These are phyloP conservation scores for Oophaga sylvatica DNA, from an alignment of 2,797 vertebrate species.

Conservation along the genomic window DNA sequence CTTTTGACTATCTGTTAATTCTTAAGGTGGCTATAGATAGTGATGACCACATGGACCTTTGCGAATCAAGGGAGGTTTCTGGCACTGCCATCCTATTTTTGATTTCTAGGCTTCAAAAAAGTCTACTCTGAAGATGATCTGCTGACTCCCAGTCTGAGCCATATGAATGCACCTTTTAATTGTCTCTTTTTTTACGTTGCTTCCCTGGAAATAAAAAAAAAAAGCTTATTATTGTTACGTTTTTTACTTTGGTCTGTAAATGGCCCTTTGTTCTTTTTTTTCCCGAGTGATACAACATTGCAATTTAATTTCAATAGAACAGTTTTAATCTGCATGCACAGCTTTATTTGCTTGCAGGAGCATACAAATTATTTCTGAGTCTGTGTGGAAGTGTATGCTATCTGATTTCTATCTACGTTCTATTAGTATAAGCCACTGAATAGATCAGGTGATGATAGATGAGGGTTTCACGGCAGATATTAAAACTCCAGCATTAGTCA, in stretches of 20 bases:
- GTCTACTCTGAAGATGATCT: background rate
- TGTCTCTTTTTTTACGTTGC: slow-evolving; percentile 2
- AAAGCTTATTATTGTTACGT: slow-evolving; percentile 19
- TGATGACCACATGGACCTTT: no score
- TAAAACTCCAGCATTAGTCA: slow-evolving; percentile 54
- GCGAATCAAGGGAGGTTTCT: no score
- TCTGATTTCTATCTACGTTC: slow-evolving; percentile 51
- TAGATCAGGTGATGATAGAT: slow-evolving; percentile 58
- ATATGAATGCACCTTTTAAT: background rate
- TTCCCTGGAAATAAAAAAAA: no score
- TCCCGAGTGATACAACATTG: slow-evolving; percentile 10
- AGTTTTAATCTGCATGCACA: slow-evolving; percentile 44
- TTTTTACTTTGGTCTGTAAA: slow-evolving; percentile 48
- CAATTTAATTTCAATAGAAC: slow-evolving; percentile 36
- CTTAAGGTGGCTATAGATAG: no score
- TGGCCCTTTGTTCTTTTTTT: slow-evolving; percentile 35
- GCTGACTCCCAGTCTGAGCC: background rate
- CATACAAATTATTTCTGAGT: slow-evolving; percentile 52
- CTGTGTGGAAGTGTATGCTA: slow-evolving; percentile 47
- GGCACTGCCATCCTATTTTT: no score
- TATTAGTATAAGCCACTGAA: slow-evolving; percentile 56
- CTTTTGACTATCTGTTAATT: no score
- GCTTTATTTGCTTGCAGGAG: slow-evolving; percentile 35
- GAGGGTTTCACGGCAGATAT: slow-evolving; percentile 53
- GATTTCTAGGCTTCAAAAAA: background rate